Conservation (phyloP, 53 echinoderm and acorn worm species). For the Actinopyga echinites region DNA sequence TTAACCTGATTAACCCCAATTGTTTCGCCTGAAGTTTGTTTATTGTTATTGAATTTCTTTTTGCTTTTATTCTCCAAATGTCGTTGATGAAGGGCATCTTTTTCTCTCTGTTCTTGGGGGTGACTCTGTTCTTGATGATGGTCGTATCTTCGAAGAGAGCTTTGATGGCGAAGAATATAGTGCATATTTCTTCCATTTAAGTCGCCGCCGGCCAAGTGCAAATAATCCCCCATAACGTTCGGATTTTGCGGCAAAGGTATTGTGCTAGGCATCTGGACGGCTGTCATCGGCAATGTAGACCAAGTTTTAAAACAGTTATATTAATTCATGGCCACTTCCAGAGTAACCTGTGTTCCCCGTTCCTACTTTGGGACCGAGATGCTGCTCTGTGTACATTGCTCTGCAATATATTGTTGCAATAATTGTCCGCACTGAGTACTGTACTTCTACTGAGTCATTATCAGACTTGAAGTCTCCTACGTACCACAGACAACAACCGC, state of each 20-base stretch:
- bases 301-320: background rate
- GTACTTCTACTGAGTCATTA: constrained; percentile 29
- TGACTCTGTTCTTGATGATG: constrained; percentile 37
- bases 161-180: constrained; percentile 22
- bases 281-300: constrained; percentile 25
- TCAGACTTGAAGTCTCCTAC: constrained; percentile 25
- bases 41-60: constrained; percentile 33
- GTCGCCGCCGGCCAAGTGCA: constrained; percentile 6
- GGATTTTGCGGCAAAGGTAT: constrained; percentile 38
- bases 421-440: too few relatives aligned
- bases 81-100: constrained; percentile 21
- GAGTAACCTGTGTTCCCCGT: background rate
- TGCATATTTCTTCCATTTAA: constrained; percentile 33
- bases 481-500: background rate
- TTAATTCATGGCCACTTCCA: constrained; percentile 19
- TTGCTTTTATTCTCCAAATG: constrained; percentile 43
- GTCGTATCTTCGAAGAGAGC: constrained; percentile 20
- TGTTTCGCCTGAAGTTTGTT: background rate
- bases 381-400: background rate
- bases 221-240: constrained; percentile 24
- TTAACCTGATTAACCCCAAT: constrained; percentile 29
- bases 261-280: constrained; percentile 45
- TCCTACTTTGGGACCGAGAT: background rate
- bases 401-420: background rate
- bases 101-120: constrained; percentile 33